Evolutionary conservation across 2,888 invertebrate species (phyloP).

Genomic region (Drosophila subsilvestris): DNA sequence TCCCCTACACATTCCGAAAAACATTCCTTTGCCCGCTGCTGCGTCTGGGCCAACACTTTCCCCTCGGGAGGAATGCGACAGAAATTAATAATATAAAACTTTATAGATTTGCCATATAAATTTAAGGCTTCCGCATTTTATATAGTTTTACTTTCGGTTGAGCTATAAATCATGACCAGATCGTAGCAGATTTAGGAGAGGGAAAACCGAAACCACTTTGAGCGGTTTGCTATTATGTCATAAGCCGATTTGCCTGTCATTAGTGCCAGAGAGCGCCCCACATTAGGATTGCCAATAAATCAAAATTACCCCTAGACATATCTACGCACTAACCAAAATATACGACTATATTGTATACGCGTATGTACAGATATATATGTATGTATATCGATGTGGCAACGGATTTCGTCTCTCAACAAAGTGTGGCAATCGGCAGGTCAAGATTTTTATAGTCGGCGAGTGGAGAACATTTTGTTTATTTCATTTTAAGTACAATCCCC

Average conservation of each 20-base stretch:
- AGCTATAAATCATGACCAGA: conserved; percentile 62
- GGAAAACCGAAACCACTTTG: conserved; percentile 22
- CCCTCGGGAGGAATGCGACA: conserved; percentile 7
- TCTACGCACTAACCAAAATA: conserved; percentile 14
- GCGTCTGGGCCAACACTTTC: conserved; percentile 32
- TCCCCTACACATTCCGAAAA: conserved; percentile 18
- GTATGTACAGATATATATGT: not conserved
- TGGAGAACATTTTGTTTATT: conserved; percentile 31
- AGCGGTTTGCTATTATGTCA: conserved; percentile 64
- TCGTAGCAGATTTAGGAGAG: conserved; percentile 4
- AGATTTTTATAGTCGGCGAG: conserved; percentile 14
- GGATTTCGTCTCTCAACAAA: conserved; percentile 38
- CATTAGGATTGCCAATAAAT: conserved; percentile 72
- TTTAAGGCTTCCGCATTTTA: conserved; percentile 58
- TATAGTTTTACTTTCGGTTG: conserved; percentile 32
- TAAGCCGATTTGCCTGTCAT: conserved; percentile 74
- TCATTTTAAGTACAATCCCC: conserved; percentile 1
- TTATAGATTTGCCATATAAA: conserved; percentile 63
- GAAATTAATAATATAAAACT: conserved; percentile 55
- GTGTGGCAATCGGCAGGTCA: conserved; percentile 38
- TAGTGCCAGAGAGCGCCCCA: conserved; percentile 52
- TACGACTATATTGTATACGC: not conserved
- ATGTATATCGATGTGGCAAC: conserved; percentile 29
- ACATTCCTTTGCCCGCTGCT: conserved; percentile 1
- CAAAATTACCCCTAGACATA: conserved; percentile 61